Conservation (phyloP, 2,113 vertebrate genomes). For the Atlantisia rogersi region DNA sequence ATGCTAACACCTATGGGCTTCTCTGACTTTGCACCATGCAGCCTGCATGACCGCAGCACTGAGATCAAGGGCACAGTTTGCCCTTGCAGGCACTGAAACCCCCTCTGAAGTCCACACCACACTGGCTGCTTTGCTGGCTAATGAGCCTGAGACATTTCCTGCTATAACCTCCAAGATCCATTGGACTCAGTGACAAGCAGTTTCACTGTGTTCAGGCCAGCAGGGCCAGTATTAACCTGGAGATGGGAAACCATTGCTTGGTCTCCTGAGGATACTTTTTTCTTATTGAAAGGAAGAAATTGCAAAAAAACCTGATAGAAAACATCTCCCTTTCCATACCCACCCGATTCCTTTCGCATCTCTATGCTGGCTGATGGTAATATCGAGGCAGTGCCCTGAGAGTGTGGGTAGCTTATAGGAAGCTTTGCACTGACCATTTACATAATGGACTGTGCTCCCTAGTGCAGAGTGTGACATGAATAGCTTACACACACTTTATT, state of each 20-base stretch:
- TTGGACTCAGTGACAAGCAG: not conserved
- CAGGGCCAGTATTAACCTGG: not conserved
- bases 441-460: constrained; percentile 33
- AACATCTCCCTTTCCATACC: not conserved
- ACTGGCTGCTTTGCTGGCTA: not conserved
- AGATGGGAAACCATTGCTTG: not conserved
- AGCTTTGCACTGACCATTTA: constrained; percentile 24
- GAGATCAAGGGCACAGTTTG: not conserved
- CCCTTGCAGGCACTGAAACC: not conserved
- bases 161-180: not conserved
- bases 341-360: not conserved
- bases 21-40: not conserved
- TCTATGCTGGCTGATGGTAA: not conserved
- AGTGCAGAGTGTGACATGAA: constrained; percentile 38
- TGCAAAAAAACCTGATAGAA: not conserved
- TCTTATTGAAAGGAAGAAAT: not conserved
- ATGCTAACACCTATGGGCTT: not conserved
- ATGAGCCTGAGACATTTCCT: not conserved
- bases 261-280: not conserved
- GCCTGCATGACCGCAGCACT: not conserved
- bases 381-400: not conserved
- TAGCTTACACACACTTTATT: constrained; percentile 17
- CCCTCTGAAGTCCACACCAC: not conserved
- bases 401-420: not conserved
- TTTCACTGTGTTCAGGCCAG: not conserved